phyloP scores from a whole-genome alignment of 2,797 vertebrate species.

The Amniataba percoides region DNA sequence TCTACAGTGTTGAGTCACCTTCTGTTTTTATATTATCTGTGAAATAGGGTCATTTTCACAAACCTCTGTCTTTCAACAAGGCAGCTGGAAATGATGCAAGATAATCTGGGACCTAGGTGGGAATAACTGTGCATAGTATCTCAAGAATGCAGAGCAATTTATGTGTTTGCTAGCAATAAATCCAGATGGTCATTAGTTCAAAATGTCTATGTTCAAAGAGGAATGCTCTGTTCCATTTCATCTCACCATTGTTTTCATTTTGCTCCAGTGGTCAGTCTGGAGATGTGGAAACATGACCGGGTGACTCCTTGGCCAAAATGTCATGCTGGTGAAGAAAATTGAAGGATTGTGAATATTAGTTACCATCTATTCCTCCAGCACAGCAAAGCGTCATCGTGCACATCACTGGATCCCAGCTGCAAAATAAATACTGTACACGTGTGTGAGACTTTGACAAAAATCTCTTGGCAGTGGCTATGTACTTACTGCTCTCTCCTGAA shows the following conservation, averaged over 20 bases:
- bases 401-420: conserved; percentile 1
- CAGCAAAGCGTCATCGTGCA: neutral
- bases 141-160: neutral
- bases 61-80: conserved; percentile 68
- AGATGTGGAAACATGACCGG: conserved; percentile 72
- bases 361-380: neutral
- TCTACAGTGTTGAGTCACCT: neutral
- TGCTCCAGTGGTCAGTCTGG: conserved; percentile 79
- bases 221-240: neutral
- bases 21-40: neutral
- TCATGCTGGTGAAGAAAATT: conserved; percentile 70
- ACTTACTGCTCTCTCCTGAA: conserved; percentile 73
- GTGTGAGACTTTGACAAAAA: too few species aligned
- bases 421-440: conserved; percentile 24
- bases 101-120: conserved; percentile 65
- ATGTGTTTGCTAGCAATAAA: neutral
- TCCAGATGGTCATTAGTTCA: neutral
- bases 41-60: conserved; percentile 33
- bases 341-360: conserved; percentile 29
- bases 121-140: conserved; percentile 29
- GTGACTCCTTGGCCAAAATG: conserved; percentile 73
- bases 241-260: conserved; percentile 79
- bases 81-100: conserved; percentile 53
- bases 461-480: neutral
- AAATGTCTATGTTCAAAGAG: neutral